phyloP scores from a whole-genome alignment of 2,113 vertebrate genomes.

The Ammodytes marinus region DNA sequence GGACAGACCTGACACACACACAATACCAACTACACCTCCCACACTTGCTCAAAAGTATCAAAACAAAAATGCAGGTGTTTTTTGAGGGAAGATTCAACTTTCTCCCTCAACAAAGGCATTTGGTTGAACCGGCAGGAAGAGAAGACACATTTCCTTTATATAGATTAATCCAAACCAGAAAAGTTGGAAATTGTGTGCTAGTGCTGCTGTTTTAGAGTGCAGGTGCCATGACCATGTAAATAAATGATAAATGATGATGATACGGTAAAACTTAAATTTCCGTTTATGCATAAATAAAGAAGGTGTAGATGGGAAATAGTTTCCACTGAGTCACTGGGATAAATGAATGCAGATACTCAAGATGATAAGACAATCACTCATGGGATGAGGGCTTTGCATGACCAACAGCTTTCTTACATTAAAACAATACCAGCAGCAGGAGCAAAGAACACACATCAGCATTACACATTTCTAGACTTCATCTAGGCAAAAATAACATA shows the following conservation, averaged over 20 bases:
- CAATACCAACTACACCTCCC: slow-evolving; percentile 11
- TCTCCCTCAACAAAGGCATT: neutral
- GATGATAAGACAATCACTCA: neutral
- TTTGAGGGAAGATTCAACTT: neutral
- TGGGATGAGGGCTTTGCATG: neutral
- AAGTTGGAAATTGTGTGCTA: neutral
- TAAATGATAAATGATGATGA: neutral
- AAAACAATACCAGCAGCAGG: neutral
- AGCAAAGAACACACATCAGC: neutral
- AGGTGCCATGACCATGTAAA: neutral
- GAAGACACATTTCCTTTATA: neutral
- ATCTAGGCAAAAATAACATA: neutral
- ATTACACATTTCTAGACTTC: neutral
- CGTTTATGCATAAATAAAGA: neutral
- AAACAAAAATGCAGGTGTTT: slow-evolving; percentile 3
- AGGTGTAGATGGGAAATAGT: neutral
- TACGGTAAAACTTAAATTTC: neutral
- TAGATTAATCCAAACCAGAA: neutral
- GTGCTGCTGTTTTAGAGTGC: neutral
- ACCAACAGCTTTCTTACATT: neutral
- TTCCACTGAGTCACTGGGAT: neutral
- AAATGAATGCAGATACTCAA: neutral
- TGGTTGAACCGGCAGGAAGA: neutral
- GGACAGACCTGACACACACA: slow-evolving; percentile 18
- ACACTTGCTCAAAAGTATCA: neutral